Conservation (phyloP, 2,113 vertebrate species). For the Passer montanus region DNA sequence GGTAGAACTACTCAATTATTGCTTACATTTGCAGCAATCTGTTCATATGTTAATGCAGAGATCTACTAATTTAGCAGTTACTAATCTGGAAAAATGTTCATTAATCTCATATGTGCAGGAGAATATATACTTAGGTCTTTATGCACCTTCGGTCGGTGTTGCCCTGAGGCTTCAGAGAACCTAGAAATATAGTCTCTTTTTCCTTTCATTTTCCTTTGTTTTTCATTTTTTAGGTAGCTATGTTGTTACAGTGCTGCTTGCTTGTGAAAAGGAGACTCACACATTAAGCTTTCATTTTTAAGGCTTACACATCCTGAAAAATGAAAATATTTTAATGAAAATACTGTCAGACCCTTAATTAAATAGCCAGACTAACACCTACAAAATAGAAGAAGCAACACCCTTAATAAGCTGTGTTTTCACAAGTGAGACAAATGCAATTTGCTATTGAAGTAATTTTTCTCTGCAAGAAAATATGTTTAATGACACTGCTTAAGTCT, state of each 20-base stretch:
- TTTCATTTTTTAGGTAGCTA: background rate
- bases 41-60: conserved; percentile 1
- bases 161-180: background rate
- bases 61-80: conserved; percentile 29
- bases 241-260: background rate
- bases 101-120: background rate
- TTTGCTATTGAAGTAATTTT: conserved; percentile 47
- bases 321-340: conserved; percentile 47
- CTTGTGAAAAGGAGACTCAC: background rate
- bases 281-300: background rate
- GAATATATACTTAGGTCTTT: background rate
- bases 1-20: background rate
- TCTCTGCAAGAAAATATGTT: conserved; percentile 20
- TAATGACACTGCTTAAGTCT: conserved; percentile 28
- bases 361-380: conserved; percentile 8
- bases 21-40: conserved; percentile 42
- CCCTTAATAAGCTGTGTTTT: conserved; percentile 33
- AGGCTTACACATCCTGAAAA: conserved; percentile 14
- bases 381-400: background rate
- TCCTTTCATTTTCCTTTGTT: background rate
- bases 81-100: conserved; percentile 1
- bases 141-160: fast-evolving
- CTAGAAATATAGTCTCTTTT: background rate
- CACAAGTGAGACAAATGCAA: conserved; percentile 30
- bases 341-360: conserved; percentile 42